Percentiles rank a stretch among this genome's conserved stretches.
Evolutionary conservation across 1,140 invertebrate species (phyloP).

Genomic region (Brachionus calyciflorus): DNA sequence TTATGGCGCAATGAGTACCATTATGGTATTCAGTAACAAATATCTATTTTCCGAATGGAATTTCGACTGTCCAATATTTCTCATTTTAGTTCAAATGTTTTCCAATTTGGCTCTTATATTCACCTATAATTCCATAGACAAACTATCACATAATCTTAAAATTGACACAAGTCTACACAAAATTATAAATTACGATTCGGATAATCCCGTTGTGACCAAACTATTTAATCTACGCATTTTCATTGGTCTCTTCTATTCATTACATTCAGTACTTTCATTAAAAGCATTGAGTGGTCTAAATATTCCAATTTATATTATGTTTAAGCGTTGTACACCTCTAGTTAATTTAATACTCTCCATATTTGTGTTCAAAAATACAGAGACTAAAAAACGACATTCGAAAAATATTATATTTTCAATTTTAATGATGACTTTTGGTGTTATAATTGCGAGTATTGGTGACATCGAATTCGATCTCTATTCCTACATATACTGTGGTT

Average conservation of each 20-base stretch:
- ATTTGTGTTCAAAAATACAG: slow-evolving; percentile 54
- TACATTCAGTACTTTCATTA: slow-evolving; percentile 61
- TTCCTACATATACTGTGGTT: slow-evolving; percentile 61
- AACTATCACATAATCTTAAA: background rate
- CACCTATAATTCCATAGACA: background rate
- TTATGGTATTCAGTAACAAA: slow-evolving; percentile 45
- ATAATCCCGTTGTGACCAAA: background rate
- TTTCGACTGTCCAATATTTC: slow-evolving; percentile 16
- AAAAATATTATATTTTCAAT: slow-evolving; percentile 56
- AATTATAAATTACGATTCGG: background rate
- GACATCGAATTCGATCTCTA: slow-evolving; percentile 61
- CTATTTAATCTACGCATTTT: background rate
- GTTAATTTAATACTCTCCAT: slow-evolving; percentile 61
- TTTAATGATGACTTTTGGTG: slow-evolving; percentile 59
- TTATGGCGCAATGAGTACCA: slow-evolving; percentile 5
- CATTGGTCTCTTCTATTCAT: slow-evolving; percentile 59
- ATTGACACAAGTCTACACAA: background rate
- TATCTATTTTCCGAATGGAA: slow-evolving; percentile 39
- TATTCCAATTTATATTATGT: slow-evolving; percentile 64
- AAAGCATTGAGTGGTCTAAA: slow-evolving; percentile 63
- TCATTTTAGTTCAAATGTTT: slow-evolving; percentile 39
- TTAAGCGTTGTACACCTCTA: slow-evolving; percentile 63
- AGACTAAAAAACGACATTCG: slow-evolving; percentile 55
- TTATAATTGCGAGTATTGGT: slow-evolving; percentile 63
- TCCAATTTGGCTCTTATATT: slow-evolving; percentile 6